Evolutionary conservation across 92 coral and sea anemone genomes (phyloP).

Genomic region (Micromussa lordhowensis): DNA sequence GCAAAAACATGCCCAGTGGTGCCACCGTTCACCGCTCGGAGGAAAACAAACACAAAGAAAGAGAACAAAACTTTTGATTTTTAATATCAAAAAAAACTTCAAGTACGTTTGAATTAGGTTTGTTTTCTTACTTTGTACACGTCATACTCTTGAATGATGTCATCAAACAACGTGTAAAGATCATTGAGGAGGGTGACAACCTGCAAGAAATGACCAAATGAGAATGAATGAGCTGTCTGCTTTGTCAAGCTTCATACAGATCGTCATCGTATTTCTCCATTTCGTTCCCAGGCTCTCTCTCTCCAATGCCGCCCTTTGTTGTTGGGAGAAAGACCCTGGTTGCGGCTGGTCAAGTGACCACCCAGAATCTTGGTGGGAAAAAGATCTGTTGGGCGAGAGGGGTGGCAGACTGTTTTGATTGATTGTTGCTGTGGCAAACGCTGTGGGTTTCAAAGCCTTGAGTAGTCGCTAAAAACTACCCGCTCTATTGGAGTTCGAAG

Average conservation of each 20-base stretch:
- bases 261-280: background rate
- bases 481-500: too few relatives aligned
- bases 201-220: conserved; percentile 35
- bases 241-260: background rate
- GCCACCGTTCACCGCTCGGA: background rate
- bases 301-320: too few relatives aligned
- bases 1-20: background rate
- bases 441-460: too few relatives aligned
- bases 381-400: too few relatives aligned
- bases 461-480: too few relatives aligned
- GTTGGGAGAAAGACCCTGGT: too few relatives aligned
- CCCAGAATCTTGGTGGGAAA: too few relatives aligned
- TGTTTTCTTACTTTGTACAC: conserved; percentile 85
- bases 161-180: conserved; percentile 93
- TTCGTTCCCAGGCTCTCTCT: too few relatives aligned
- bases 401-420: too few relatives aligned
- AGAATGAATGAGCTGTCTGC: background rate
- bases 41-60: background rate
- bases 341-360: too few relatives aligned
- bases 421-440: too few relatives aligned
- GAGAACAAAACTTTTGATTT: background rate
- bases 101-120: background rate
- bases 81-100: background rate
- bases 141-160: conserved; percentile 95
- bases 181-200: conserved; percentile 93